phyloP scores from a whole-genome alignment of 2,113 vertebrate species.

The Pelvicachromis taeniatus region DNA sequence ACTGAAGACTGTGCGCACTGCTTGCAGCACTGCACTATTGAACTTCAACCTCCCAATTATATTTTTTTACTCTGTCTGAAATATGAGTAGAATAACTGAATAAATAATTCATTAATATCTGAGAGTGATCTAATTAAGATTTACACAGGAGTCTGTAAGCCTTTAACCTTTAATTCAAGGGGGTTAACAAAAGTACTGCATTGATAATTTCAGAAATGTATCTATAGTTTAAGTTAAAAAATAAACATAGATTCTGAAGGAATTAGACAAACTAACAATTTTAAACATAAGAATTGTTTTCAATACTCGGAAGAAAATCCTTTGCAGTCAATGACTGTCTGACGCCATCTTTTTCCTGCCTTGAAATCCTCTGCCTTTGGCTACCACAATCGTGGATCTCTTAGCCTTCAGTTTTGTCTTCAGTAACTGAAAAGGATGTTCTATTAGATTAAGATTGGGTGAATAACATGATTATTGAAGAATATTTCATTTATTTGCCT shows the following conservation, averaged over 20 bases:
- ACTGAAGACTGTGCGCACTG: background rate
- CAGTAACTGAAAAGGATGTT: background rate
- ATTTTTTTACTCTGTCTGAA: background rate
- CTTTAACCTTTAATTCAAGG: background rate
- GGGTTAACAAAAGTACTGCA: background rate
- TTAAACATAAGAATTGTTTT: background rate
- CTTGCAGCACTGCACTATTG: background rate
- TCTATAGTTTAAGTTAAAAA: background rate
- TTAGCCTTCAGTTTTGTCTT: background rate
- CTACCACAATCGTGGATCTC: background rate
- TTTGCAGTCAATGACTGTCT: too few relatives aligned
- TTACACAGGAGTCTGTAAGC: background rate
- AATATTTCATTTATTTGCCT: background rate
- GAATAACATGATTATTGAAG: background rate
- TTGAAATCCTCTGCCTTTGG: too few relatives aligned
- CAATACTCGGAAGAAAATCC: background rate
- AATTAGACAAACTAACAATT: background rate
- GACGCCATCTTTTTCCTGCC: too few relatives aligned
- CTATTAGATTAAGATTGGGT: background rate
- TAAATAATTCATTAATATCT: background rate
- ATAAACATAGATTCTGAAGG: background rate
- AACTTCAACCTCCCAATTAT: background rate
- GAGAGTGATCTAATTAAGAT: background rate
- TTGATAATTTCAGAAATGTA: background rate
- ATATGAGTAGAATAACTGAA: background rate